Conservation (phyloP, 2,113 vertebrate species). For the Chunga burmeisteri region DNA sequence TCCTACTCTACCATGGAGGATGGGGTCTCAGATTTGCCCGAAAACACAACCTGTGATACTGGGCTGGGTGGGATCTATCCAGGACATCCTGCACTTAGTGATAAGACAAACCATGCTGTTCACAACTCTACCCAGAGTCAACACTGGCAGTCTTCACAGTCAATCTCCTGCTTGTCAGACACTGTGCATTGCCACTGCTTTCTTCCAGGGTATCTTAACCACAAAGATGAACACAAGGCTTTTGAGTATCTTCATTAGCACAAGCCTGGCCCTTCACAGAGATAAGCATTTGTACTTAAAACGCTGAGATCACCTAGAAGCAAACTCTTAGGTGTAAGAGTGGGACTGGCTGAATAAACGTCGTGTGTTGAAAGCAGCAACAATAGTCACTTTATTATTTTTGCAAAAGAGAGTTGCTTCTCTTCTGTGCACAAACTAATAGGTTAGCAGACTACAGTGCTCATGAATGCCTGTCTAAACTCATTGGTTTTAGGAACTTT, state of each 20-base stretch:
- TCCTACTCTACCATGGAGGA: background rate
- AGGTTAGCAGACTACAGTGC: background rate
- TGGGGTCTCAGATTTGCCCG: background rate
- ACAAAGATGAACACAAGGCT: background rate
- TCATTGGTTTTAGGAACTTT: background rate
- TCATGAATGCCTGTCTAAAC: background rate
- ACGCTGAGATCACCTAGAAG: background rate
- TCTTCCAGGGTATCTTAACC: background rate
- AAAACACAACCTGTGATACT: background rate
- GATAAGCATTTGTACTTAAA: background rate
- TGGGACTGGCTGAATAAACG: background rate
- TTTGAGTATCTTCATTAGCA: background rate
- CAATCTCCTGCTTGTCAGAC: background rate
- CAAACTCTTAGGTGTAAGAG: background rate
- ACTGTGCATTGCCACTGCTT: background rate
- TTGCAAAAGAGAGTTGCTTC: background rate
- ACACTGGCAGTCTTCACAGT: fast-evolving
- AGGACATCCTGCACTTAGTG: background rate
- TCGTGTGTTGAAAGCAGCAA: background rate
- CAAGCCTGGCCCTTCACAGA: background rate
- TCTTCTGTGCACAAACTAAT: background rate
- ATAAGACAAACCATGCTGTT: background rate
- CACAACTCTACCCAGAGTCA: background rate
- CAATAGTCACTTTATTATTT: background rate
- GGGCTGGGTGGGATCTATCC: background rate